These are phyloP conservation scores for silkworm (Bombyx mori) DNA, from an alignment of 1,140 invertebrate genomes.

Conservation along the genomic window DNA sequence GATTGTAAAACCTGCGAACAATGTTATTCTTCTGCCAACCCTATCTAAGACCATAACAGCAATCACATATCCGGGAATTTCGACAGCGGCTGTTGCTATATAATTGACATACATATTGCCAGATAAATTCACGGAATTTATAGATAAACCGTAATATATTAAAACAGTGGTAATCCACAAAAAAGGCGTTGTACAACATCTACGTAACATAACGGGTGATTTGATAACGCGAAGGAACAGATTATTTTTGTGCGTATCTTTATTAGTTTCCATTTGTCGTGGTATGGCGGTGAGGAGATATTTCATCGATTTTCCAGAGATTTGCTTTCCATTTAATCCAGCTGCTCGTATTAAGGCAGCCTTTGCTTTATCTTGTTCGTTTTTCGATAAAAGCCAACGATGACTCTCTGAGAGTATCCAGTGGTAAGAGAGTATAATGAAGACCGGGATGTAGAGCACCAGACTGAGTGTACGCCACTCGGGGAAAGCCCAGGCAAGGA, in stretches of 20 bases:
- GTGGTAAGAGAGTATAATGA: slow-evolving; percentile 76
- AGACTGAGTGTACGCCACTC: slow-evolving; percentile 81
- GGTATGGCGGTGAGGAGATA: slow-evolving; percentile 48
- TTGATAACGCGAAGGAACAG: slow-evolving; percentile 69
- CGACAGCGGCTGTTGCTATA: slow-evolving; percentile 75
- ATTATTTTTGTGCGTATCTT: slow-evolving; percentile 17
- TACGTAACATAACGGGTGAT: slow-evolving; percentile 73
- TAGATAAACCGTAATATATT: slow-evolving; percentile 86
- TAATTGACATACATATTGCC: slow-evolving; percentile 81
- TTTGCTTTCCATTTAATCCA: slow-evolving; percentile 75
- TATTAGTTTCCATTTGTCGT: slow-evolving; percentile 23
- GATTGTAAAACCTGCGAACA: slow-evolving; percentile 45
- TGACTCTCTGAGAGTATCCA: slow-evolving; percentile 77
- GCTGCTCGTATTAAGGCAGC: slow-evolving; percentile 74
- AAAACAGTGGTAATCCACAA: slow-evolving; percentile 82
- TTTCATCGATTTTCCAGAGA: slow-evolving; percentile 70
- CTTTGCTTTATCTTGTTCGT: slow-evolving; percentile 76
- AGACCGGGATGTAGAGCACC: slow-evolving; percentile 76
- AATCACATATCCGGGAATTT: slow-evolving; percentile 80
- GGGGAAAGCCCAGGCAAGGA: slow-evolving; percentile 76
- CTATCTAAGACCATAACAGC: slow-evolving; percentile 75
- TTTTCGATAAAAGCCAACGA: slow-evolving; percentile 84
- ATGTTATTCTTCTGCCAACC: slow-evolving; percentile 72
- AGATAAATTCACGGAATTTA: slow-evolving; percentile 83
- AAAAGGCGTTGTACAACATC: slow-evolving; percentile 78